phyloP scores from a whole-genome alignment of 30 jellyfish, hydroid and myxozoan genomes.

The Morbakka virulenta region DNA sequence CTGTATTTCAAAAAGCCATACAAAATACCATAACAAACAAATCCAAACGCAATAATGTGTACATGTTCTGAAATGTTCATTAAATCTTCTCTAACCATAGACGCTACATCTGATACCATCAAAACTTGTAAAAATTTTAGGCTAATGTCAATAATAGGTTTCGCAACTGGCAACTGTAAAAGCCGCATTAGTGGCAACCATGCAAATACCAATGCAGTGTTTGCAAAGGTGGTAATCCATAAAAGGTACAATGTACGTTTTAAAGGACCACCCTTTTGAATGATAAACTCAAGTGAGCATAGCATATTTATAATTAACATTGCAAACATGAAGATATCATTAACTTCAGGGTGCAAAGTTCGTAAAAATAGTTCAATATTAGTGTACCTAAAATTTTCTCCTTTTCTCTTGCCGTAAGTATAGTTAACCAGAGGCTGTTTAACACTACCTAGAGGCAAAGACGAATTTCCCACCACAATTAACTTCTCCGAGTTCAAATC shows the following conservation, averaged over 20 bases:
- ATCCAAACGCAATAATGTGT: conserved; percentile 61
- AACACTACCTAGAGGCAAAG: neutral
- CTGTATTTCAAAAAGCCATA: conserved; percentile 71
- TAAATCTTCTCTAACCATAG: conserved; percentile 81
- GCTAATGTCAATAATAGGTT: conserved; percentile 64
- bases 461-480: neutral
- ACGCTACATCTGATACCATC: conserved; percentile 89
- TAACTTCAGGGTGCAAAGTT: conserved; percentile 88
- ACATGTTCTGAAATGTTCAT: conserved; percentile 71
- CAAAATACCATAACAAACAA: conserved; percentile 61
- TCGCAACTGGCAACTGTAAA: conserved; percentile 71
- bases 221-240: conserved; percentile 76
- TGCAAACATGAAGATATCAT: conserved; percentile 74
- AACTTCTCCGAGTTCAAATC: neutral
- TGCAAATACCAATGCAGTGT: conserved; percentile 44
- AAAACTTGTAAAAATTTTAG: conserved; percentile 59
- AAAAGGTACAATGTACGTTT: conserved; percentile 59
- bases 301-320: conserved; percentile 68
- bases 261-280: conserved; percentile 95
- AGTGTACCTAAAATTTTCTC: conserved; percentile 61
- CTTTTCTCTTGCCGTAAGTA: conserved; percentile 70
- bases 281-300: conserved; percentile 76
- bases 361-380: conserved; percentile 74
- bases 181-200: conserved; percentile 83
- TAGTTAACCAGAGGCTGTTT: conserved; percentile 30